phyloP scores from a whole-genome alignment of 2,797 vertebrate species.

The Hirundo rustica region DNA sequence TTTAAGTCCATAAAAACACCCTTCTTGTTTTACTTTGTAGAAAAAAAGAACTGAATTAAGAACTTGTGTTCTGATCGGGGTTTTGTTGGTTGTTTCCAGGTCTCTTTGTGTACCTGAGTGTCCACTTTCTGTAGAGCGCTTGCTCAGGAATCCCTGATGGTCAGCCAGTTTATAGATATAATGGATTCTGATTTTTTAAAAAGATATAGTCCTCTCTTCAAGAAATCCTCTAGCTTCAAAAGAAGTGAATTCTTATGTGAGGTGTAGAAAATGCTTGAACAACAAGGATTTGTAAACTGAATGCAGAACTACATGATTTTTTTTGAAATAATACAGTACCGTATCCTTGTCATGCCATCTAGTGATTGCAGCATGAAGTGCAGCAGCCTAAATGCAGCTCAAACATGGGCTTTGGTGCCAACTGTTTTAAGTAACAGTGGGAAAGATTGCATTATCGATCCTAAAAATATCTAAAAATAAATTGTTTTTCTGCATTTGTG shows the following conservation, averaged over 20 bases:
- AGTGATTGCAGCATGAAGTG: constrained; percentile 49
- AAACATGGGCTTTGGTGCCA: neutral
- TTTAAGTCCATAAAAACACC: neutral
- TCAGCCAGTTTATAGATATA: neutral
- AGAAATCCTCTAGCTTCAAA: neutral
- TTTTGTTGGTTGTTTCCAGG: neutral
- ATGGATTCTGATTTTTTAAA: neutral
- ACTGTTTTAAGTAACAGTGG: neutral
- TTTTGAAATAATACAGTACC: neutral
- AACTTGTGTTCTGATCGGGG: neutral
- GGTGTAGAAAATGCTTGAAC: neutral
- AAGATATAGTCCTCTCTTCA: neutral
- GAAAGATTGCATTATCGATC: neutral
- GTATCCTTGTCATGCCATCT: constrained; percentile 66
- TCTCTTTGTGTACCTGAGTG: neutral
- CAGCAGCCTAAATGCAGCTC: neutral
- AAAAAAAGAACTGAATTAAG: neutral
- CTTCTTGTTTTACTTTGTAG: neutral
- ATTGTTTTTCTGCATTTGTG: neutral
- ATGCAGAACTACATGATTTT: neutral
- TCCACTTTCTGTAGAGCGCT: neutral
- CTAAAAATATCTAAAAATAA: neutral
- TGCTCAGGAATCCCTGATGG: neutral
- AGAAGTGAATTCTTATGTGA: neutral
- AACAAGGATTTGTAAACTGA: neutral